These are phyloP conservation scores for Dicrurus megarhynchus DNA, from an alignment of 2,113 vertebrate genomes.

Conservation along the genomic window DNA sequence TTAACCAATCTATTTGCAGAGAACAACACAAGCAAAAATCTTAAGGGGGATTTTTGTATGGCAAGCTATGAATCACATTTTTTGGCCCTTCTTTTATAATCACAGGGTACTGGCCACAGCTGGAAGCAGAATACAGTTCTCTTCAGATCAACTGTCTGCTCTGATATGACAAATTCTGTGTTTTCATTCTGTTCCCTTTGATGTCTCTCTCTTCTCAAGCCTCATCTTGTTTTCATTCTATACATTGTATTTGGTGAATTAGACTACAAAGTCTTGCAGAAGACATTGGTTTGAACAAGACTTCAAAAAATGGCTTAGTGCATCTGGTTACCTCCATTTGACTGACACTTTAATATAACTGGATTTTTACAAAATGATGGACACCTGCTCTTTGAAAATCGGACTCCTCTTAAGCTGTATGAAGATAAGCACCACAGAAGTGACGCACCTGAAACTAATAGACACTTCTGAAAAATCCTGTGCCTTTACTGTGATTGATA, in stretches of 20 bases:
- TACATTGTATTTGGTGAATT: conserved; percentile 48
- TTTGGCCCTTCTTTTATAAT: conserved; percentile 13
- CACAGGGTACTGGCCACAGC: conserved; percentile 27
- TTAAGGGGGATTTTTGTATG: background rate
- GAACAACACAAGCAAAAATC: background rate
- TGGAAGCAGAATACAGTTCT: conserved; percentile 44
- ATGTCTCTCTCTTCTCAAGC: conserved; percentile 43
- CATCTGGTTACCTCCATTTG: conserved; percentile 44
- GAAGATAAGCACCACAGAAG: conserved; percentile 40
- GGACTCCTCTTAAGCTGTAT: conserved; percentile 7
- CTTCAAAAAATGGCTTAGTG: conserved; percentile 52
- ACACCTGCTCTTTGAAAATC: conserved; percentile 57
- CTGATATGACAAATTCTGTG: conserved; percentile 50
- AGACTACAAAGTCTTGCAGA: conserved; percentile 56
- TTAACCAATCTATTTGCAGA: background rate
- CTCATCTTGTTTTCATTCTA: conserved; percentile 66
- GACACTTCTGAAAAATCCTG: conserved; percentile 40
- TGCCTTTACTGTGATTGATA: conserved; percentile 24
- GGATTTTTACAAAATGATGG: conserved; percentile 52
- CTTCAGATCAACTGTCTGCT: conserved; percentile 37
- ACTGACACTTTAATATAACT: conserved; percentile 49
- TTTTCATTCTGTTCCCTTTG: conserved; percentile 58
- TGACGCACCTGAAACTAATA: conserved; percentile 29
- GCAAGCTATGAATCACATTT: conserved; percentile 3
- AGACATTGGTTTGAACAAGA: conserved; percentile 21